Conservation (phyloP, 2,888 invertebrate species). For the Nineta flava region DNA sequence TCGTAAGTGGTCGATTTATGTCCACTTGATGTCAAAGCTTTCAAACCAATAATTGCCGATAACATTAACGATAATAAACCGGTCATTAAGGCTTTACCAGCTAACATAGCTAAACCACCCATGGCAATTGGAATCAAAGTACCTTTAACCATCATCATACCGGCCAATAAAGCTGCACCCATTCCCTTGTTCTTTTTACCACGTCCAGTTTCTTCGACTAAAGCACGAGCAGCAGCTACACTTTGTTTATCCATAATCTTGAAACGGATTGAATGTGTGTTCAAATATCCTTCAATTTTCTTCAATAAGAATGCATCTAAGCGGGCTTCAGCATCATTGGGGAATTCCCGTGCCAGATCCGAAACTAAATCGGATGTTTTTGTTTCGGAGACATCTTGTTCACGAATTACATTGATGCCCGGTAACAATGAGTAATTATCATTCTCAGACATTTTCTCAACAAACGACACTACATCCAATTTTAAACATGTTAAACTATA, state of each 20-base stretch:
- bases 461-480: constrained; percentile 57
- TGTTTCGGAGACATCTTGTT: constrained; percentile 32
- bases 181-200: constrained; percentile 27
- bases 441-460: constrained; percentile 56
- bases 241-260: constrained; percentile 48
- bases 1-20: constrained; percentile 66
- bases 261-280: constrained; percentile 56
- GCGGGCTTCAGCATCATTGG: constrained; percentile 58
- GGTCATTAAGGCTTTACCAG: constrained; percentile 72
- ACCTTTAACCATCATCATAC: constrained; percentile 44
- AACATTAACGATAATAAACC: constrained; percentile 64
- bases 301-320: constrained; percentile 59
- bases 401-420: constrained; percentile 58
- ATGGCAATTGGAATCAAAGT: constrained; percentile 58
- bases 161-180: constrained; percentile 32
- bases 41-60: constrained; percentile 60
- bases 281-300: constrained; percentile 52
- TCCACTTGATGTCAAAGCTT: constrained; percentile 48
- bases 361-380: constrained; percentile 54
- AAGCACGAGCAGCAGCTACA: constrained; percentile 37
- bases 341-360: constrained; percentile 57
- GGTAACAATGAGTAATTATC: constrained; percentile 53
- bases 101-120: constrained; percentile 59
- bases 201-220: constrained; percentile 35
- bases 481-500: constrained; percentile 64